Evolutionary conservation across 2,113 vertebrate species (phyloP).

Genomic region (Varanus salvator): DNA sequence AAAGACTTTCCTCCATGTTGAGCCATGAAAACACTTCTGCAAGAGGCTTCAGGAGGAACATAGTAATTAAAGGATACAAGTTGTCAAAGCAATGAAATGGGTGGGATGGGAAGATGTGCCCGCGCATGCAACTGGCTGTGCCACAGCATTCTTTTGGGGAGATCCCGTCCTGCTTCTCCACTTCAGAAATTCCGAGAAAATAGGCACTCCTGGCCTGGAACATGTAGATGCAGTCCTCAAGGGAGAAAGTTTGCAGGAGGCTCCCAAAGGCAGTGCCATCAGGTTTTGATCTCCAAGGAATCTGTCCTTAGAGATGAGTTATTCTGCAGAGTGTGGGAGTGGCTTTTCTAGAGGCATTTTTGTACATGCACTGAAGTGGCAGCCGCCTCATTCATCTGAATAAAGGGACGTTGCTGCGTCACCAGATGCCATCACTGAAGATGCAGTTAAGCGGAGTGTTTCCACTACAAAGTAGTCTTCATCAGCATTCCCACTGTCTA

Average conservation of each 20-base stretch:
- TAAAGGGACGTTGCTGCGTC: neutral
- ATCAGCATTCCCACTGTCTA: neutral
- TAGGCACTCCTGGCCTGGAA: neutral
- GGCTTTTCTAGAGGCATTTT: neutral
- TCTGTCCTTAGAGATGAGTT: neutral
- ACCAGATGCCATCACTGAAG: neutral
- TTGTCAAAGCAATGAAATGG: neutral
- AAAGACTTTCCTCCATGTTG: neutral
- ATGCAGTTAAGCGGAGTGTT: neutral
- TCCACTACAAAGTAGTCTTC: neutral
- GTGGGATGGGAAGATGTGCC: neutral
- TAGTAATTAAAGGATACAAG: slow-evolving; percentile 12
- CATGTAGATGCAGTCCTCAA: neutral
- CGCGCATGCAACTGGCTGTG: neutral
- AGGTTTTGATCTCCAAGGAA: neutral
- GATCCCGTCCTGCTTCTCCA: neutral
- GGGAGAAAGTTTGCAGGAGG: neutral
- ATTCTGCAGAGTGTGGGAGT: neutral
- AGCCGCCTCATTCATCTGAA: neutral
- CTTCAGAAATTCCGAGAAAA: neutral
- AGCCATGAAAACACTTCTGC: neutral
- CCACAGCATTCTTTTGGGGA: neutral
- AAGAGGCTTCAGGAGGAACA: neutral
- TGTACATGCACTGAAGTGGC: neutral
- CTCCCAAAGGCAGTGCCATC: neutral